Base-by-base conservation (phyloP, 2,797 vertebrate species). In the Sebastes itinus region DNA sequence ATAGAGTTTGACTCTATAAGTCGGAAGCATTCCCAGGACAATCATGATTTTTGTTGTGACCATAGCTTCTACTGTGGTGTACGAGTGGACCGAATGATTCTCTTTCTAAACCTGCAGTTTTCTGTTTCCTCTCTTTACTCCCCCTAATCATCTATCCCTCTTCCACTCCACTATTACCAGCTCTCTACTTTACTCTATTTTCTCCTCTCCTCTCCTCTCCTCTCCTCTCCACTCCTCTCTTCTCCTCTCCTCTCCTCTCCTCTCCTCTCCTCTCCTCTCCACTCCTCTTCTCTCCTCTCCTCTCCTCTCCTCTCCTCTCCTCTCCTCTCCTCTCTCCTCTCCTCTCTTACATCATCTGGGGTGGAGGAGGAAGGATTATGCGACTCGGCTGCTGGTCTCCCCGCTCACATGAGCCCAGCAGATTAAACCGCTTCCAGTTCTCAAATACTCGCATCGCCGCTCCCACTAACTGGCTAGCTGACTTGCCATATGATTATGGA, bases 321-420 rank as follows among this genome's bases (percentile, higher is more conserved):
- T 13, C 11, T 60, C 3, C 33, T 74, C 32, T 75, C 52, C 32
- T 73, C 30, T 74, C 49, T 54, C 16, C 27, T 11, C 10, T 60
- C 3, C 35, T 75, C 32, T 75, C 52, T 66, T 85, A 76, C 77
- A 78, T 88, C 83, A 82, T 87, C 78, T 54, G 32, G 52, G 67
- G 49, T 71, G 60, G 78, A 58, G 59, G 76, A 72, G 73, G 78
- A 56, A 46, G 89, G 86, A 90, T 90, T 89, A 85, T 79, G 49
- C 25, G 70, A 73, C 82, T 80, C 52, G 16, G 69, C 69, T 80
- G 32, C 61, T 74, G 75, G 68, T 83, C 63, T 82, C 59, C 70
- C 63, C 67, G 77, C 85, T 84, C 87, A 67, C 75, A 83, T 59
- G 68, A 90, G 78, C 78, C 73, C 49, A 42, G 32, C 71, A 78